Conservation (phyloP, 2,797 vertebrate genomes). For the Hydrolagus colliei region DNA sequence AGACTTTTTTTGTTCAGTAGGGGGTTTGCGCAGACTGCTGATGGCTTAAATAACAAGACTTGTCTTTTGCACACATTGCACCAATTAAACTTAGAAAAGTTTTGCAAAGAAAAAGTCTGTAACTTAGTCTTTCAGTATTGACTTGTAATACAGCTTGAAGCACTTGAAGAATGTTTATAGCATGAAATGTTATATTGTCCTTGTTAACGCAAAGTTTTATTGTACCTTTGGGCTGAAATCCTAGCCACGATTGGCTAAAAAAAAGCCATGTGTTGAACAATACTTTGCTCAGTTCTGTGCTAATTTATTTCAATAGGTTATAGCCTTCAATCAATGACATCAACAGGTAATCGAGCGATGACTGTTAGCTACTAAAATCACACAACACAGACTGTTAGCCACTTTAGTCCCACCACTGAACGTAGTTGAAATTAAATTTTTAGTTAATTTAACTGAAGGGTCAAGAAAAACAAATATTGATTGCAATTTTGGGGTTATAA, state of each 20-base stretch:
- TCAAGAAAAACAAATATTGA: slow-evolving; percentile 13
- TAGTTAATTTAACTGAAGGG: neutral
- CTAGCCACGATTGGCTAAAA: slow-evolving; percentile 23
- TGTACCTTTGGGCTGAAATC: slow-evolving; percentile 32
- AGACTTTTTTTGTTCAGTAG: neutral
- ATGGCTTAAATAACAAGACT: slow-evolving; percentile 31
- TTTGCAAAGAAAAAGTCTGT: slow-evolving; percentile 27
- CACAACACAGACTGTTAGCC: neutral
- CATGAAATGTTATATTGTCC: slow-evolving; percentile 31
- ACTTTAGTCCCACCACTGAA: neutral
- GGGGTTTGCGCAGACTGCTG: slow-evolving; percentile 14
- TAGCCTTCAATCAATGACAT: slow-evolving; percentile 24
- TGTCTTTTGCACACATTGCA: slow-evolving; percentile 31
- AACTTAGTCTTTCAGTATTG: slow-evolving; percentile 27
- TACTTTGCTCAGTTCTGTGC: neutral
- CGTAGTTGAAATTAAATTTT: neutral
- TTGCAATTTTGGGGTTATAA: neutral
- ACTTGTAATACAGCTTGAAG: slow-evolving; percentile 31
- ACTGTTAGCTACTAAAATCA: neutral
- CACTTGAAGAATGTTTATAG: slow-evolving; percentile 29
- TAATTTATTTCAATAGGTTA: slow-evolving; percentile 13
- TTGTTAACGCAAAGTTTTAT: slow-evolving; percentile 31
- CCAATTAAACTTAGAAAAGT: slow-evolving; percentile 28
- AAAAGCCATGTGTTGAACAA: slow-evolving; percentile 22
- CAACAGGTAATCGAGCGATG: neutral